Base-by-base conservation (phyloP, 2,113 vertebrate species). In the Esox niger region DNA sequence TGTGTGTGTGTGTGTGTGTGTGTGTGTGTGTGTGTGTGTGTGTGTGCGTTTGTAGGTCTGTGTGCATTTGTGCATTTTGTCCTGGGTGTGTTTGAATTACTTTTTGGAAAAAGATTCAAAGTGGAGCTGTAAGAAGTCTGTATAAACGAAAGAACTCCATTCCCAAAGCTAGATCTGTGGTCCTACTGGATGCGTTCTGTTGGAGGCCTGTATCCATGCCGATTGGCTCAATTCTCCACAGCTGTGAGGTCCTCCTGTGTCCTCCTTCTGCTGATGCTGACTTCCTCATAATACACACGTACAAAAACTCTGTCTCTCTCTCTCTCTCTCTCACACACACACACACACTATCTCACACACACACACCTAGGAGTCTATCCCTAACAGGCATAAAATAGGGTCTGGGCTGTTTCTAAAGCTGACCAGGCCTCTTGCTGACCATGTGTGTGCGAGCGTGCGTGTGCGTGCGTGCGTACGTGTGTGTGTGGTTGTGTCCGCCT, bases 341-440 rank as follows among this genome's bases (percentile, higher is more conserved):
- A 68, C 35, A 23, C 27, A 56, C 2, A 62, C n/a, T n/a, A n/a
- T n/a, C 54, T 62, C 43, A 43, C 56, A 70, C 64, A 64, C 60
- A 58, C 60, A 56, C 35, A 23, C 23, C 57, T 2, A 62, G 30
- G 33, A 66, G 62, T 62, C 27, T 29, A 47, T 64, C 62, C 5
- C 3, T 86, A 88, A 88, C 82, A 88, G 81, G 86, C 87, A 83
- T 82, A 86, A 86, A 88, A 89, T 89, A 84, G 76, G 79, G 57
- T 85, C 84, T 76, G 33, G 27, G 49, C 29, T 62, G 73, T 83
- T 64, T 82, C 78, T 62, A 84, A 72, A 70, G 66, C 27, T 61
- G 70, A 64, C 52, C 17, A 32, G 65, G 60, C n/a, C 78, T 43
- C 38, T 77, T 31, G 11, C 67, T 43, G 68, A 64, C 77, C 54